Conservation (phyloP, 92 coral and sea anemone species). For the Umimayanthus chanpuru region DNA sequence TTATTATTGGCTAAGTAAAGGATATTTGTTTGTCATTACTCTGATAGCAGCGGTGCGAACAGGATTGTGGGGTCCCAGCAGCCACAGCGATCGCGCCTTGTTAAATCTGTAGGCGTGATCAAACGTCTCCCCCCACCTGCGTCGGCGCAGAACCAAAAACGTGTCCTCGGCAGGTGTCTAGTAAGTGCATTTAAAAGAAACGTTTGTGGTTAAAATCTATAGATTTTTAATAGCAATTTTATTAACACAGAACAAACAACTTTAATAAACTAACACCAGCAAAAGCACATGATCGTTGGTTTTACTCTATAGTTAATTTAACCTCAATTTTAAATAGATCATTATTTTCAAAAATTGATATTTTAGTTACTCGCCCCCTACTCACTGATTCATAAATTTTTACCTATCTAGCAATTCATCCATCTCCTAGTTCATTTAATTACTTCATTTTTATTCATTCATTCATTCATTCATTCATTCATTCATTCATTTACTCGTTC, state of each 20-base stretch:
- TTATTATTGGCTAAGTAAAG: conserved; percentile 32
- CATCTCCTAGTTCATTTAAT: too few relatives aligned
- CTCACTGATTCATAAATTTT: background rate
- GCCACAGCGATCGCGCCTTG: conserved; percentile 70
- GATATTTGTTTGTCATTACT: conserved; percentile 85
- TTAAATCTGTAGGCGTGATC: conserved; percentile 90
- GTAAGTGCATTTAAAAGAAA: background rate
- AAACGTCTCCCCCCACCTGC: conserved; percentile 57
- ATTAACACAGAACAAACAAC: background rate
- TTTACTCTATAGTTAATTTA: background rate
- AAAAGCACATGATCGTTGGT: background rate
- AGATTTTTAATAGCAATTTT: background rate
- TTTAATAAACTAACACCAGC: background rate
- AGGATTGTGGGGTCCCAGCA: conserved; percentile 81
- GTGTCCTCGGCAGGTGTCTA: conserved; percentile 78
- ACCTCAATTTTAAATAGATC: background rate
- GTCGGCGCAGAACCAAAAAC: conserved; percentile 78
- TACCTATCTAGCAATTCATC: too few relatives aligned
- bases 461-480: too few relatives aligned
- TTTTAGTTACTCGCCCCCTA: background rate
- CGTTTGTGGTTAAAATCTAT: background rate
- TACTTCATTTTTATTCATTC: too few relatives aligned
- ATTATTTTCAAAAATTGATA: background rate
- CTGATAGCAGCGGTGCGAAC: conserved; percentile 70
- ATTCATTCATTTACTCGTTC: too few relatives aligned